Evolutionary conservation across 1,140 invertebrate genomes (phyloP).

Genomic region (Diplogasteroides magnus): DNA sequence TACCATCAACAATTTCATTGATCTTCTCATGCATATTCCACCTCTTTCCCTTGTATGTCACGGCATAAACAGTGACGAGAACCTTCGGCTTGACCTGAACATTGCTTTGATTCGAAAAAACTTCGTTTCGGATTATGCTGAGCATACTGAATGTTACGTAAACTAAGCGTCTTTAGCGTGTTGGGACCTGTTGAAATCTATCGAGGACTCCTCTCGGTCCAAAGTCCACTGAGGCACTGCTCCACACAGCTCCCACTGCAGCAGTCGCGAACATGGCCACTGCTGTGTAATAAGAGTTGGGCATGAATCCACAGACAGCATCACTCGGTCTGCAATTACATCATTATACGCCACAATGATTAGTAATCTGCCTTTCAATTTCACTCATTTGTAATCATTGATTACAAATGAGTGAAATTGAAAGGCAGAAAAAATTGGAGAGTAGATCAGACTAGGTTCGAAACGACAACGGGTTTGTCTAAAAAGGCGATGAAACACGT

Average conservation of each 20-base stretch:
- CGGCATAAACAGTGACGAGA: constrained; percentile 61
- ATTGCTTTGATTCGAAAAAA: too few relatives aligned
- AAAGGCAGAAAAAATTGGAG: too few relatives aligned
- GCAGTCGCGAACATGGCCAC: constrained; percentile 62
- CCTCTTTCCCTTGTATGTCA: constrained; percentile 63
- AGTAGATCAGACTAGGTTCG: too few relatives aligned
- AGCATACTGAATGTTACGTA: too few relatives aligned
- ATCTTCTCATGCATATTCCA: constrained; percentile 61
- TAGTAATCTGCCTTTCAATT: too few relatives aligned
- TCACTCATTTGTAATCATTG: constrained; percentile 6
- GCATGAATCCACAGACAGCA: constrained; percentile 60
- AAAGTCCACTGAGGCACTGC: constrained; percentile 64
- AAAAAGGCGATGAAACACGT: too few relatives aligned
- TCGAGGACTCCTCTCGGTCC: constrained; percentile 58
- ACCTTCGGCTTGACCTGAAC: constrained; percentile 61
- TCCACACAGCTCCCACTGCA: constrained; percentile 63
- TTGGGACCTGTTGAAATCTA: constrained; percentile 42
- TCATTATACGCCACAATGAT: too few relatives aligned
- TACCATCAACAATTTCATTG: constrained; percentile 58
- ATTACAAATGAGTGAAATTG: too few relatives aligned
- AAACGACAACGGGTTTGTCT: too few relatives aligned
- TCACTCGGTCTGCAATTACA: constrained; percentile 58
- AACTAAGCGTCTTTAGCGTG: too few relatives aligned
- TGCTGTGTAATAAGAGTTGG: constrained; percentile 60
- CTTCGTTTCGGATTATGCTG: too few relatives aligned